A percentile compares a stretch with the other conserved stretches of the same genome.
These are phyloP conservation scores for Apotomis turbidana DNA, from an alignment of 2,888 invertebrate species.

Conservation along the genomic window DNA sequence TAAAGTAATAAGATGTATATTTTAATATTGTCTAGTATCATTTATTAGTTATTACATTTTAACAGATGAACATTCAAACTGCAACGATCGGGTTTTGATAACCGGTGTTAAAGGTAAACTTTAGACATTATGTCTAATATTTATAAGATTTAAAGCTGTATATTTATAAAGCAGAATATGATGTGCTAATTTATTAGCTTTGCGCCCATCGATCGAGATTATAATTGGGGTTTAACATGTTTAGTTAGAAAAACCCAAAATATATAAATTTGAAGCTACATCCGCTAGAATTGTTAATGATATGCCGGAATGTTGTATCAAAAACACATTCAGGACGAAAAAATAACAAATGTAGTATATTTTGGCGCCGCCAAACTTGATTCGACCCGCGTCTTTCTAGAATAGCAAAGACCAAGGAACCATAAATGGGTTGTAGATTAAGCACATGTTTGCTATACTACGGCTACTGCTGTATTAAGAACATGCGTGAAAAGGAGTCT, in stretches of 20 bases:
- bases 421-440: slow-evolving; percentile 30
- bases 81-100: too few relatives aligned
- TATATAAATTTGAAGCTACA: slow-evolving; percentile 17
- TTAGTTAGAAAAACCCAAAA: slow-evolving; percentile 29
- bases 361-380: slow-evolving; percentile 47
- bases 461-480: slow-evolving; percentile 15
- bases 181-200: not conserved
- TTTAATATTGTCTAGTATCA: too few relatives aligned
- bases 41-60: too few relatives aligned
- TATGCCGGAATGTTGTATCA: slow-evolving; percentile 40
- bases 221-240: not conserved
- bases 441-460: slow-evolving; percentile 23
- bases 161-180: not conserved
- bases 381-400: slow-evolving; percentile 46
- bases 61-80: too few relatives aligned
- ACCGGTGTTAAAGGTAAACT: too few relatives aligned
- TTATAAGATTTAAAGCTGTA: not conserved
- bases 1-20: too few relatives aligned
- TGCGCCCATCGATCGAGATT: slow-evolving; percentile 2
- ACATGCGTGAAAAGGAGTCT: slow-evolving; percentile 29
- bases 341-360: slow-evolving; percentile 42
- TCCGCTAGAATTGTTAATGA: slow-evolving; percentile 29
- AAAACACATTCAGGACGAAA: slow-evolving; percentile 34
- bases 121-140: too few relatives aligned
- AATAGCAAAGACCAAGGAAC: slow-evolving; percentile 15